These are phyloP conservation scores for Clupea harengus DNA, from an alignment of 2,113 vertebrate genomes.

Conservation along the genomic window DNA sequence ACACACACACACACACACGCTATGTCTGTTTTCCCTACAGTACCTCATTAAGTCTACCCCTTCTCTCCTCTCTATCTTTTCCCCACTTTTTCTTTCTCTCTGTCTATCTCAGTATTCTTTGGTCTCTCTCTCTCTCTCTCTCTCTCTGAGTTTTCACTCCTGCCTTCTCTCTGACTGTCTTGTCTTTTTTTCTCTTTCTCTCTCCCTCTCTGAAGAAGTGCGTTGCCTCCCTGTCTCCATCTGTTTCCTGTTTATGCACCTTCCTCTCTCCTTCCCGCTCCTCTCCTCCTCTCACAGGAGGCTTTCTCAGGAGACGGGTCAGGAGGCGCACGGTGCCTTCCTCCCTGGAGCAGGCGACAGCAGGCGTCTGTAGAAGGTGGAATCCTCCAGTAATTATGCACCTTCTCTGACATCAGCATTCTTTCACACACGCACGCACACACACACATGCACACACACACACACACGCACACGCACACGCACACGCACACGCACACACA, in stretches of 20 bases:
- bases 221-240: neutral
- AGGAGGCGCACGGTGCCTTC: neutral
- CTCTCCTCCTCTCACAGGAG: neutral
- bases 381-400: neutral
- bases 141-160: neutral
- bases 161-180: neutral
- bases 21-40: neutral
- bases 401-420: neutral
- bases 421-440: neutral
- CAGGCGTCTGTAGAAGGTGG: neutral
- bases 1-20: slow-evolving; percentile 1
- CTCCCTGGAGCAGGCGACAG: slow-evolving; percentile 3
- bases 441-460: neutral
- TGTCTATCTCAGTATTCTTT: neutral
- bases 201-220: neutral
- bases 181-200: neutral
- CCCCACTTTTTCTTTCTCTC: neutral
- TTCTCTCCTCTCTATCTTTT: neutral
- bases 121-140: neutral
- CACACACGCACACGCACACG: neutral
- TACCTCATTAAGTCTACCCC: neutral
- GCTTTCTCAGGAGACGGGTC: neutral
- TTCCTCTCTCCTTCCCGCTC: neutral
- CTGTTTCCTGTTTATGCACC: neutral
- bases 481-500: neutral